Percentiles rank a stretch among this genome's conserved stretches.
phyloP scores from a whole-genome alignment of 2,797 vertebrate species.

The Melanotaenia maccullochi region DNA sequence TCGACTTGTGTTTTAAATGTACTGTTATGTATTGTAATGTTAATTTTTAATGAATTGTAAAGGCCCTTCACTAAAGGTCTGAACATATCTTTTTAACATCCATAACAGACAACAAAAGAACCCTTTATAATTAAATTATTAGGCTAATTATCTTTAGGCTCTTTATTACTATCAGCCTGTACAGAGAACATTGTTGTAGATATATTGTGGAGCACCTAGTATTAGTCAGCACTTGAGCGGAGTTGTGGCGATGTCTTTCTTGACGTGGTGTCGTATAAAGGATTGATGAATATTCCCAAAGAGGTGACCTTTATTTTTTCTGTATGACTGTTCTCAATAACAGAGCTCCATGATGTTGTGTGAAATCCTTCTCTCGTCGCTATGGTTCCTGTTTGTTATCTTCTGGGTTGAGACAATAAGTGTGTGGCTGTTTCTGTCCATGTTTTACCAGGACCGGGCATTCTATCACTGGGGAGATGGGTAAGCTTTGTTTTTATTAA shows the following conservation, averaged over 20 bases:
- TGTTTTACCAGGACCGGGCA: constrained; percentile 83
- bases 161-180: background rate
- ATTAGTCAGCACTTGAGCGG: background rate
- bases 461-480: constrained; percentile 84
- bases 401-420: constrained; percentile 88
- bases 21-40: too few relatives aligned
- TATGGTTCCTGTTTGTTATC: constrained; percentile 87
- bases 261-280: background rate
- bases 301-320: background rate
- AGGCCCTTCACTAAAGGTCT: background rate
- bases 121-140: background rate
- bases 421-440: constrained; percentile 86
- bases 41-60: background rate
- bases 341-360: constrained; percentile 83
- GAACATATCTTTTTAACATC: background rate
- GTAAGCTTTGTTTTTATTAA: constrained; percentile 50
- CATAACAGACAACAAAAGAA: background rate
- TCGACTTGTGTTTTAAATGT: background rate
- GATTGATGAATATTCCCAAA: background rate
- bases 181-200: background rate
- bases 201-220: background rate
- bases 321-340: background rate
- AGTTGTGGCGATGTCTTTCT: background rate
- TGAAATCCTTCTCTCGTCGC: constrained; percentile 84
- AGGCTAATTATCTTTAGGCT: background rate